Evolutionary conservation across 35 echinoderm and acorn worm genomes (phyloP), one percentile per base, ranked within the genome.

Genomic region (Acanthaster planci): DNA sequence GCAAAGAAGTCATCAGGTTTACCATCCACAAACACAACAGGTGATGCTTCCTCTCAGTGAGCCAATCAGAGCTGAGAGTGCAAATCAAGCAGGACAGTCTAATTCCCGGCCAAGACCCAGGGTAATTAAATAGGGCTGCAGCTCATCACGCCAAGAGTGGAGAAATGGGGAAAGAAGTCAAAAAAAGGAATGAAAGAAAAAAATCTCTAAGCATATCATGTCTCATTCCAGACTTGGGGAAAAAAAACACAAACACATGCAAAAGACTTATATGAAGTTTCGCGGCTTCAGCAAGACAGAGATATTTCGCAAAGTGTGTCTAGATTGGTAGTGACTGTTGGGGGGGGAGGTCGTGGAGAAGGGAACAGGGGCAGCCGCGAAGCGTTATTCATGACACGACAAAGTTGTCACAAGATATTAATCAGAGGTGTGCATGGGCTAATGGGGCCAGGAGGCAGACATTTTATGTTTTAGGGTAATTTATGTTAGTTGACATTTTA

Each of bases 341-440:
- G n/a, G 6, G n/a, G 23, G 14, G 14, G 14, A 34, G 29, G 64
- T 1, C n/a, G n/a, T n/a, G n/a, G n/a, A 29, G 30, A 8, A 34
- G 64, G 34, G 23, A 72, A 31, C 64, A 14, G 64, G 34, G 26
- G 26, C 7, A 72, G 34, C n/a, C 26, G 34, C 26, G 34, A 26
- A 72, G 64, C 14, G 8, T 72, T 72, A 72, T 72, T 72, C 64
- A 72, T 29, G 64, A 30, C 64, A 72, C 29, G 64, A 72, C 64
- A 72, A 72, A 72, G 64, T 72, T 72, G 64, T 72, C 64, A 72
- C 64, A 72, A 72, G 64, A 72, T 27, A 72, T 72, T 72, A 72
- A 72, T 72, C 64, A 72, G 64, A 35, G 64, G 64, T 72, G 64
- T 29, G 23, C 42, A 4, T 47, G 26, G 30, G 64, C 64, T 72